Evolutionary conservation across 1,140 invertebrate genomes (phyloP).

Genomic region (Leucophenga varia): DNA sequence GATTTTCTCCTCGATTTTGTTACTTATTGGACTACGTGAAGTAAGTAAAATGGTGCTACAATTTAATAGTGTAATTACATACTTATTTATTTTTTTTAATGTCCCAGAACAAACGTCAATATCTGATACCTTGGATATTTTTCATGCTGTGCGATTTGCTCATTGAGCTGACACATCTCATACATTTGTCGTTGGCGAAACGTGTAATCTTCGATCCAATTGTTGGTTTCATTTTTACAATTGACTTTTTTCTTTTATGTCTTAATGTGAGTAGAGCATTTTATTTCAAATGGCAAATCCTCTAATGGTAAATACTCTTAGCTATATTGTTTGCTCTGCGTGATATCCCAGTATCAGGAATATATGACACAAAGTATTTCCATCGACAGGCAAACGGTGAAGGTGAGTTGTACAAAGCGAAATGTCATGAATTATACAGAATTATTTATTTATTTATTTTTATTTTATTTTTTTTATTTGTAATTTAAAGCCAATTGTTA

Average conservation of each 20-base stretch:
- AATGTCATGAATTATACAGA: no score
- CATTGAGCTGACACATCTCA: constrained; percentile 35
- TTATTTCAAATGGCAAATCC: no score
- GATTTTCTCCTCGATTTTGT: constrained; percentile 32
- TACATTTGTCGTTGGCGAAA: constrained; percentile 32
- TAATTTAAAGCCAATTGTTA: constrained; percentile 30
- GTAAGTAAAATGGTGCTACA: no score
- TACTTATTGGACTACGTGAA: constrained; percentile 35
- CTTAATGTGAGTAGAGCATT: constrained; percentile 51
- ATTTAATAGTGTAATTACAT: no score
- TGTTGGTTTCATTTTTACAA: constrained; percentile 48
- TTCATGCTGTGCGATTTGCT: constrained; percentile 43
- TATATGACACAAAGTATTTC: no score
- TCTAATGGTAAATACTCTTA: no score
- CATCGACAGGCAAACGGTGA: no score
- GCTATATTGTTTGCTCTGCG: no score
- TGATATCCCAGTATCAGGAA: no score
- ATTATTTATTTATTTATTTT: no score
- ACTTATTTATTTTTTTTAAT: neutral
- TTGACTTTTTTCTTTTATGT: constrained; percentile 46
- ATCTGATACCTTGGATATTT: constrained; percentile 41
- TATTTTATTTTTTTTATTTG: no score
- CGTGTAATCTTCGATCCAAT: constrained; percentile 44
- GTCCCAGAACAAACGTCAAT: constrained; percentile 44
- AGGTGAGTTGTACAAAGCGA: no score